phyloP scores from a whole-genome alignment of 1,140 invertebrate genomes.

The Elysia chlorotica region DNA sequence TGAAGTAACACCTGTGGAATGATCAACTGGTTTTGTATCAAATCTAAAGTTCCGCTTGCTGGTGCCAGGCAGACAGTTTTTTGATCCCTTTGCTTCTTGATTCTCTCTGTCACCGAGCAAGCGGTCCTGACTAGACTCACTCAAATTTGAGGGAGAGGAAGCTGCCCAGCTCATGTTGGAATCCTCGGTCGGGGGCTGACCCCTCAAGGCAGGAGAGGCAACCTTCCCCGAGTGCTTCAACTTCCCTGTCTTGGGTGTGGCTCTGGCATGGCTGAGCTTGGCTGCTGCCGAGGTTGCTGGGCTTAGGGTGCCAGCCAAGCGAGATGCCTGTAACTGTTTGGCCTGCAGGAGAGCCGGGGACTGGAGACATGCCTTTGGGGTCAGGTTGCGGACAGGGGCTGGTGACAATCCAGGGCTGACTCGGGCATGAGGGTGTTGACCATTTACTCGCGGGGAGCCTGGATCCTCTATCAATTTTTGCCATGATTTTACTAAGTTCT shows the following conservation, averaged over 20 bases:
- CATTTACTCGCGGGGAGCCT: constrained; percentile 18
- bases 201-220: not conserved
- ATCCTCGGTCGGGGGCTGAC: constrained; percentile 11
- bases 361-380: not conserved
- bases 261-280: not conserved
- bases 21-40: constrained; percentile 24
- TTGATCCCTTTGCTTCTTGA: constrained; percentile 11
- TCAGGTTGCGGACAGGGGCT: not conserved
- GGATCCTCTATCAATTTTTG: constrained; percentile 1
- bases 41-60: constrained; percentile 24
- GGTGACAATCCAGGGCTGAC: constrained; percentile 20
- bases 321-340: not conserved
- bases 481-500: constrained; percentile 23
- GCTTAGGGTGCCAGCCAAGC: not conserved
- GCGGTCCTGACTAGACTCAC: constrained; percentile 27
- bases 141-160: constrained; percentile 3
- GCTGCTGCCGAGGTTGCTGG: not conserved
- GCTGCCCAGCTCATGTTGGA: constrained; percentile 24
- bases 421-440: constrained; percentile 11
- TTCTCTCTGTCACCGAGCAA: constrained; percentile 16
- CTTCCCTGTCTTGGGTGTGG: not conserved
- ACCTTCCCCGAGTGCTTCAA: not conserved
- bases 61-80: constrained; percentile 2
- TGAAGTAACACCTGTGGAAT: constrained; percentile 36
- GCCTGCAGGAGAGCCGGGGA: constrained; percentile 17